These are phyloP conservation scores for Stenotaenia linearis DNA, from an alignment of 2,888 invertebrate species.

Conservation along the genomic window DNA sequence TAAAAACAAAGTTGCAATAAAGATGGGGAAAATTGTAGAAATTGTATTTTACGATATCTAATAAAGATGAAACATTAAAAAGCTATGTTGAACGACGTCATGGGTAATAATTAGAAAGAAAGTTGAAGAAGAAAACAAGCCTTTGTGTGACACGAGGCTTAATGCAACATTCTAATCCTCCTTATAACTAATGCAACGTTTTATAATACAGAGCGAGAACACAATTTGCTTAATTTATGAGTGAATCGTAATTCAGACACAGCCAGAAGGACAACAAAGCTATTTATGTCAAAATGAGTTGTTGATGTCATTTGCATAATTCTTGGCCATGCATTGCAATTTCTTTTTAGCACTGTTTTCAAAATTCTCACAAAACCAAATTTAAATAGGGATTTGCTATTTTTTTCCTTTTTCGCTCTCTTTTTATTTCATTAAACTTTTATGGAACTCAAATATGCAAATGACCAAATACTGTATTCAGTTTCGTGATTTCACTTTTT, in stretches of 20 bases:
- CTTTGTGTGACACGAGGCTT: neutral
- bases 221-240: slow-evolving; percentile 33
- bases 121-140: neutral
- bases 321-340: slow-evolving; percentile 32
- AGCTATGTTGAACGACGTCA: neutral
- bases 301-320: slow-evolving; percentile 33
- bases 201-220: slow-evolving; percentile 17
- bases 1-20: neutral
- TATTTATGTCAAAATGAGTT: slow-evolving; percentile 34
- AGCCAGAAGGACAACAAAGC: slow-evolving; percentile 34
- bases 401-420: neutral
- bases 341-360: neutral
- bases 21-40: neutral
- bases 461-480: neutral
- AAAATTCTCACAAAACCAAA: neutral
- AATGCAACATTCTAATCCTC: neutral
- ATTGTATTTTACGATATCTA: neutral
- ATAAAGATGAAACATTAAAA: neutral
- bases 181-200: neutral
- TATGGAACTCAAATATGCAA: no score
- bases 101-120: neutral
- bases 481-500: neutral
- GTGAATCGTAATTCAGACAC: slow-evolving; percentile 32
- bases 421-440: neutral
- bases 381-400: neutral